phyloP scores from a whole-genome alignment of 2,113 vertebrate genomes.

The Rattus norvegicus region DNA sequence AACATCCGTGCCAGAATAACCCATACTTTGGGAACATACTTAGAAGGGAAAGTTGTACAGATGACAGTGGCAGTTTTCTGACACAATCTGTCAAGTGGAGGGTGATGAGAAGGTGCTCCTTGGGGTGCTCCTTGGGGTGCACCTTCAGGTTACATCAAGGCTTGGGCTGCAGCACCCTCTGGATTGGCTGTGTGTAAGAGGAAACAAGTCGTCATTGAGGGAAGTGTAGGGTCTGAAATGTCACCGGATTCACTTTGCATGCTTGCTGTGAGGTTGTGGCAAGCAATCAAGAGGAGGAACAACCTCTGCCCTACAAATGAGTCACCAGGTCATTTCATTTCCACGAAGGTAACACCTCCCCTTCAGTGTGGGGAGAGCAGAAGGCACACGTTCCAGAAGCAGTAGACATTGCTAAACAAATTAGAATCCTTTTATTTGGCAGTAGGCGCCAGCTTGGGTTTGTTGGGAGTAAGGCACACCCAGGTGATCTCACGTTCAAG shows the following conservation, averaged over 20 bases:
- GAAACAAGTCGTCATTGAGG: background rate
- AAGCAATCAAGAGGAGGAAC: background rate
- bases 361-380: background rate
- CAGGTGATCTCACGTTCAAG: background rate
- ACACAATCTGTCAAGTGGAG: background rate
- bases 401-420: constrained; percentile 46
- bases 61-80: background rate
- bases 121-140: too few relatives aligned
- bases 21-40: background rate
- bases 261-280: background rate
- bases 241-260: background rate
- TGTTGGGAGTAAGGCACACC: background rate
- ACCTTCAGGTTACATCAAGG: background rate
- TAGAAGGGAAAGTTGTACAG: background rate
- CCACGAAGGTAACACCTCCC: background rate
- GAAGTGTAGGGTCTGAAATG: background rate
- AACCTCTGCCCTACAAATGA: background rate
- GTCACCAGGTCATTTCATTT: background rate
- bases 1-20: background rate
- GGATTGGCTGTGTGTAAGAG: background rate
- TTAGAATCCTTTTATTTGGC: constrained; percentile 8
- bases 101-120: background rate
- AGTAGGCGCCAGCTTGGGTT: constrained; percentile 12
- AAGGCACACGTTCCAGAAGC: background rate
- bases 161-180: background rate